Evolutionary conservation across 2,797 vertebrate species (phyloP).

Genomic region (Spinus olivaceus): DNA sequence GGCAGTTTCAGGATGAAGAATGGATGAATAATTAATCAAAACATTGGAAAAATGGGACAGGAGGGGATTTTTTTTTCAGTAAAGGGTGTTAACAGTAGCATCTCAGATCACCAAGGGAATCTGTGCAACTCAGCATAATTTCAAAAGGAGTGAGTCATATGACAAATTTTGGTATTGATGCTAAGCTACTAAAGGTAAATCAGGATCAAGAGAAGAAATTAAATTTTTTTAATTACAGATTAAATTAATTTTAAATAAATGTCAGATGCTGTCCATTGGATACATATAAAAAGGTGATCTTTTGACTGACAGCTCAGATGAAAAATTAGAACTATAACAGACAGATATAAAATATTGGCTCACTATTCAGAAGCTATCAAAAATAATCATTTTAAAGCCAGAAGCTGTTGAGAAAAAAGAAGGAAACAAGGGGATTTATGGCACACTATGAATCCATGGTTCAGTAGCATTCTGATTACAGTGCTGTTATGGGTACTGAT

Average conservation of each 20-base stretch:
- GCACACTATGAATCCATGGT: not conserved
- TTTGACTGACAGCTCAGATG: not conserved
- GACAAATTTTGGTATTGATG: not conserved
- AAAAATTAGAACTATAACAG: not conserved
- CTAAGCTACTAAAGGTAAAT: not conserved
- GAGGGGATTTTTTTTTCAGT: not conserved
- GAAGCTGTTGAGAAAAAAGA: not conserved
- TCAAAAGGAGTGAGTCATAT: not conserved
- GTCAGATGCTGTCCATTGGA: not conserved
- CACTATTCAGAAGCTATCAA: not conserved
- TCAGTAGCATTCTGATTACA: not conserved
- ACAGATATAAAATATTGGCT: not conserved
- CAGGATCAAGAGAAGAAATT: not conserved
- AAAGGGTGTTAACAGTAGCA: not conserved
- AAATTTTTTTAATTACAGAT: not conserved
- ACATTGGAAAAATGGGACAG: not conserved
- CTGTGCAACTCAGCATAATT: not conserved
- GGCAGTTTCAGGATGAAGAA: not conserved
- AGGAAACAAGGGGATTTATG: not conserved
- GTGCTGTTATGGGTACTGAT: not conserved
- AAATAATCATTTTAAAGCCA: not conserved
- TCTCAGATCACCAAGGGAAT: not conserved
- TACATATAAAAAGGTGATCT: not conserved
- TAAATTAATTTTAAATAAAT: not conserved
- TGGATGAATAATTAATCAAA: constrained; percentile 9